Base-by-base conservation (phyloP, 2,797 vertebrate species). In the Leptodactylus fallax region DNA sequence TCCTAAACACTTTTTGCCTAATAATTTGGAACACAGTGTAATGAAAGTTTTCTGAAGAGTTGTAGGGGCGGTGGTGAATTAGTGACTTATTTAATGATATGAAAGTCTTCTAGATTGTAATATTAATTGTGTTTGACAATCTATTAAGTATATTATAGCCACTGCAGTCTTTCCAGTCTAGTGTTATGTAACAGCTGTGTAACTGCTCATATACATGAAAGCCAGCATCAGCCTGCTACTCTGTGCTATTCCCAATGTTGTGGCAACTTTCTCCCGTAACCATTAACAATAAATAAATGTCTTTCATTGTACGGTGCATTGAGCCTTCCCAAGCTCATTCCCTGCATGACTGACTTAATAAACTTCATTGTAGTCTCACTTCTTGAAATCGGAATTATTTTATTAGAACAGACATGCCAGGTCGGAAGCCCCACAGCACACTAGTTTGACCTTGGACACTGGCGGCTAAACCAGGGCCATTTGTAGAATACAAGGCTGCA, bases 281-380 rank as follows among this genome's bases (percentile, higher is more conserved):
- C 76, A 86, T 79, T 86, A 71, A 80, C 63, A 80, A 60, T 49
- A 56, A 80, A 80, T 80, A 80, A 86, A 86, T 55, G 80, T 47
- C 12, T 87, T 87, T 82, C 55, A 87, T 47, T 83, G 67, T 77
- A 87, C 63, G 71, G 23, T 56, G 71, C 71, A 78, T 77, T 56
- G 69, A 76, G 86, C 86, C 55, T 87, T 77, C 25, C 8, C 45
- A 27, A 83, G 86, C 71, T 82, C 47, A 86, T 86, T 71, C 78
- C 51, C 21, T 71, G 65, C 79, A 81, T 51, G 65, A 61, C 55
- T 72, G 55, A 74, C 67, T 80, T 71, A 61, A 86, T 80, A 86
- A 71, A 86, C 77, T 19, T 87, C 67, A 78, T 74, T 81, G 67
- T 67, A 81, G 53, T 81, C 5, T 74, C 11, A 55, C 60, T 69